Base-by-base conservation (phyloP, 2,113 vertebrate species). In the Zosterops borbonicus region DNA sequence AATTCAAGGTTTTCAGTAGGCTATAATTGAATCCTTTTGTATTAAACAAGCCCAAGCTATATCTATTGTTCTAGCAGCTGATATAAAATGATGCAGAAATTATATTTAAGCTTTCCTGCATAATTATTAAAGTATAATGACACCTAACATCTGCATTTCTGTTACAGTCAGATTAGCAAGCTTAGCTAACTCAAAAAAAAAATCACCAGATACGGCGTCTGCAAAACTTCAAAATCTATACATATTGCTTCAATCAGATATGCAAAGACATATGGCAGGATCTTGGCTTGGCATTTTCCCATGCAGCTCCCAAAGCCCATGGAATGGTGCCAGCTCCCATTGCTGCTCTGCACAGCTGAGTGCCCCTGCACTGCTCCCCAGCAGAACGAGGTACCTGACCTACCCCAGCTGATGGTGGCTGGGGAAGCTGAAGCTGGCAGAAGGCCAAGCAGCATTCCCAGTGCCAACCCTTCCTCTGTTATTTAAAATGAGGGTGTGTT, bases 91-190 rank as follows among this genome's bases (percentile, higher is more conserved):
- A 82, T 87, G 87, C 78, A 85, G 46, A 95, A 95, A 92, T 83
- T 37, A 50, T 74, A 93, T 93, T 94, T 90, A 85, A 74, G 39
- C 9, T 90, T 84, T 92, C 44, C 60, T 89, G 86, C 49, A 71
- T 89, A 81, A 90, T 79, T 87, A 87, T 93, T 92, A 42, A 91
- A 82, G 29, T 80, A 80, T 60, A 89, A 94, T 53, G 50, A 18
- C 33, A 79, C 23, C 58, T 84, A 83, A 73, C 78, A 90, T 69
- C 64, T 92, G 84, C 67, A 89, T 83, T 80, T 94, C 69, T 86
- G 63, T 83, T 79, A 67, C 15, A 88, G 33, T 79, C 94, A 92
- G 62, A 39, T 50, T 87, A 56, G 19, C 39, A 59, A 78, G 35
- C 65, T 91, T 44, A 84, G 24, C 52, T 73, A 83, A 73, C 42